A percentile compares a stretch with the other conserved stretches of the same genome.
These are phyloP conservation scores for Drosophila robusta DNA, from an alignment of 2,888 invertebrate species.

Conservation along the genomic window DNA sequence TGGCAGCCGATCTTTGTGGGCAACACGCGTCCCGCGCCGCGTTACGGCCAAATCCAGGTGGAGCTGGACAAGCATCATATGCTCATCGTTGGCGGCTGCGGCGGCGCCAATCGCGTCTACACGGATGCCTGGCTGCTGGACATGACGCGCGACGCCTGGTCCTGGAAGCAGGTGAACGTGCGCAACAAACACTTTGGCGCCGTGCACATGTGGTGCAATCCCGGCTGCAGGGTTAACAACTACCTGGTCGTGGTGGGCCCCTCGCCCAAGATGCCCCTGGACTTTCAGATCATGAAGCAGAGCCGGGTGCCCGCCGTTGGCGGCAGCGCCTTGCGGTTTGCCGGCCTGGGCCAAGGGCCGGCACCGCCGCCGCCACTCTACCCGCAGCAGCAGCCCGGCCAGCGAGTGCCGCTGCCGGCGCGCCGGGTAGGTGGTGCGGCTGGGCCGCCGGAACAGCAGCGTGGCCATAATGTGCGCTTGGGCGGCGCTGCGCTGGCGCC, in stretches of 20 bases:
- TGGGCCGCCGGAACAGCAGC: slow-evolving; percentile 56
- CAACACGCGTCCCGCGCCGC: slow-evolving; percentile 90
- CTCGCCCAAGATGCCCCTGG: slow-evolving; percentile 83
- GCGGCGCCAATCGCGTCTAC: slow-evolving; percentile 93
- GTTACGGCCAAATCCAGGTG: slow-evolving; percentile 98
- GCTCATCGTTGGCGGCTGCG: slow-evolving; percentile 94
- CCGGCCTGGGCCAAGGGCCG: slow-evolving; percentile 52
- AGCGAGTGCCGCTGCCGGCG: slow-evolving; percentile 46
- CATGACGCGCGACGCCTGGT: slow-evolving; percentile 90
- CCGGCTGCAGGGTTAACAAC: slow-evolving; percentile 92
- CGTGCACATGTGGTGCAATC: slow-evolving; percentile 96
- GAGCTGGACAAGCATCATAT: slow-evolving; percentile 91
- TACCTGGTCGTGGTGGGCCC: slow-evolving; percentile 90
- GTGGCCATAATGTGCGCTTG: slow-evolving; percentile 67
- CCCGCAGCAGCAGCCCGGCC: slow-evolving; percentile 44
- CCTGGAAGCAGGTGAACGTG: slow-evolving; percentile 91
- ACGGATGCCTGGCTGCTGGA: slow-evolving; percentile 96
- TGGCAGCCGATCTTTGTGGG: slow-evolving; percentile 88
- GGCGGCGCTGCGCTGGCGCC: slow-evolving; percentile 67
- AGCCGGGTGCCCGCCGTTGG: slow-evolving; percentile 79
- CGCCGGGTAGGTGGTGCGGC: slow-evolving; percentile 41
- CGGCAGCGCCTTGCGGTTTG: slow-evolving; percentile 61
- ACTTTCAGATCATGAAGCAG: slow-evolving; percentile 85
- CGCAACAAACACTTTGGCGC: slow-evolving; percentile 92
- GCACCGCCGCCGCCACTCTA: slow-evolving; percentile 58